Base-by-base conservation (phyloP, 2,888 invertebrate genomes). In the Plemyria rubiginata region DNA sequence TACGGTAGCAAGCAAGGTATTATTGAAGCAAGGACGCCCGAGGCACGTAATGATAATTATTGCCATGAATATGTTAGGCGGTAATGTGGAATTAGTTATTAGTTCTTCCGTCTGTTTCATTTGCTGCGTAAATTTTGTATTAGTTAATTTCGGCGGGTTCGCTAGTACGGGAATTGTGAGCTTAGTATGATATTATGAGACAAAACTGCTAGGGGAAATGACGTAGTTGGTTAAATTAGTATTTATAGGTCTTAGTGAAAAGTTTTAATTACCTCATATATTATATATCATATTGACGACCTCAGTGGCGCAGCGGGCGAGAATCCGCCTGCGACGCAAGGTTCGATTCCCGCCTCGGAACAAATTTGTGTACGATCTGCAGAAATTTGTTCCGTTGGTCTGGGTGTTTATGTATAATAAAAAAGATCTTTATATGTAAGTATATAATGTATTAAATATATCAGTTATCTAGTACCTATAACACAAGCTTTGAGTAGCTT, bases 121-220 rank as follows among this genome's bases (percentile, higher is more conserved):
- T 63, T 59, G 46, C 46, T 48, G 16, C 15, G 51, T 63, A 54
- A 58, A 63, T 63, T 51, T 54, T 59, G 58, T 63, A 63, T 54
- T 63, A 59, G 62, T 51, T 58, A 54, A 63, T 63, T 63, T 62
- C 22, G 16, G 7, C 15, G 51, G 7, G 46, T 40, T 40, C 11
- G 22, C 50, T 16, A 38, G 9, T 16, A 54, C 40, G 32, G 50
- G 40, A 54, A 58, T 49, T 50, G 43, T 54, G 41, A 49, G 58
- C 54, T 57, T 32, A 53, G 38, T 51, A 16, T 41, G 38, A 45
- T 54, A 28, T 41, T 54, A 45, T 36, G 43, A 54, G 52, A 52
- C 46, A 46, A 45, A 15, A 12, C 11, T 22, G 46, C 11, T 22
- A 22, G 11, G 46, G 12, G 36, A 36, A 36, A 11, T 36, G 16